Evolutionary conservation across 2,797 vertebrate species (phyloP), one percentile per base, ranked within the genome.

Genomic region (Alosa sapidissima): DNA sequence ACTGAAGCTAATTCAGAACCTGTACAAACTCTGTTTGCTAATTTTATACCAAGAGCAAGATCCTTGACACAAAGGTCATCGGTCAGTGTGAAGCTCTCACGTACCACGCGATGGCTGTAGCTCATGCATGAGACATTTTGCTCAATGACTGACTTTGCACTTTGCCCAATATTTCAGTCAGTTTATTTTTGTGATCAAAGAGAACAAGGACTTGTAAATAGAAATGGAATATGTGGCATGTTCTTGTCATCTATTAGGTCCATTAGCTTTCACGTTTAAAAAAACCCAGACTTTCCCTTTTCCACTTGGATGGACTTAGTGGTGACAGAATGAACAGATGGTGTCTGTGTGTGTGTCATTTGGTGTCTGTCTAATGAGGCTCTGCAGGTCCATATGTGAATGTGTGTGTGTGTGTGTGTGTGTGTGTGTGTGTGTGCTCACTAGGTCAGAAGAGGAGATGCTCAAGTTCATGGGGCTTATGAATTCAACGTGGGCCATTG

Each of bases 401-500:
- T 49, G 81, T 16, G 55, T 21, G 68, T 49, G 19, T 84, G 55
- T 81, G 36, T 6, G 47, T 82, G 81, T 85, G 62, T 85, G 58
- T 65, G 58, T 65, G 58, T 33, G 21, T 28, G 85, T 78, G 36
- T 68, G n/a, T 82, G 24, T 86, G 49, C 60, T 47, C 87, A 84
- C 3, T 89, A 96, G 95, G 41, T 95, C 95, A 0, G 94, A 95
- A 75, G 93, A 95, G 84, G 94, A 96, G 91, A 95, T 91, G 93
- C 87, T 94, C 82, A 95, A 94, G 21, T 95, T 96, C 84, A 95
- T 96, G 94, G 90, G 93, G 78, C 85, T 95, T 88, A 95, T 96
- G 95, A 93, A 95, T 89, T 93, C 92, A 1, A 90, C 92, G 0
- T 95, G 94, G 95, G 87, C 92, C 58, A 93, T 95, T 0, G 94